phyloP scores from a whole-genome alignment of 2,113 vertebrate species.

The Ceyx margarethae region DNA sequence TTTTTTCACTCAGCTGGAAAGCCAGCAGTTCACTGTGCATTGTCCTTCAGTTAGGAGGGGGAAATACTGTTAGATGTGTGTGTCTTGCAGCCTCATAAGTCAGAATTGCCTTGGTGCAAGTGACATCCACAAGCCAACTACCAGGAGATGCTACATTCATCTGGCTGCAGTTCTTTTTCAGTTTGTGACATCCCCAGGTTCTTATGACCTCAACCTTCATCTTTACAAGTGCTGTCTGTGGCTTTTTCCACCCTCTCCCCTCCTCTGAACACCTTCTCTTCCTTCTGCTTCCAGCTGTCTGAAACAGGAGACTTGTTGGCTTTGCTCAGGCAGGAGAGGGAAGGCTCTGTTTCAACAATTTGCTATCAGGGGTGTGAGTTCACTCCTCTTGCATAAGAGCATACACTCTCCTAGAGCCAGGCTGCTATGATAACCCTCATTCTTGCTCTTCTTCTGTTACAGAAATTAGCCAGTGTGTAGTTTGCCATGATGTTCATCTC shows the following conservation, averaged over 20 bases:
- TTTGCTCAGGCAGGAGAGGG: not conserved
- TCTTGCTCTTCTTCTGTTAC: not conserved
- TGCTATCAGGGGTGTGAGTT: not conserved
- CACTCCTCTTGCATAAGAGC: not conserved
- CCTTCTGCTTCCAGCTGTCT: not conserved
- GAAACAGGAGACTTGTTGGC: not conserved
- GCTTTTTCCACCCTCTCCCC: not conserved
- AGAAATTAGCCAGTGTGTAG: not conserved
- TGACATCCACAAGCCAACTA: not conserved
- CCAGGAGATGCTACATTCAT: not conserved
- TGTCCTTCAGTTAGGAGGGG: not conserved
- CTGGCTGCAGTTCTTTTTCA: not conserved
- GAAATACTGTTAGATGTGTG: not conserved
- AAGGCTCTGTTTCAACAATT: not conserved
- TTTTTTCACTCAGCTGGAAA: not conserved
- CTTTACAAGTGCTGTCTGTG: fast-evolving
- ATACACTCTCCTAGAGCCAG: not conserved
- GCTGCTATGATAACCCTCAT: not conserved
- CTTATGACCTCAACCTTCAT: not conserved
- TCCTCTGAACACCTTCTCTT: not conserved
- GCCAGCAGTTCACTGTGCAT: not conserved
- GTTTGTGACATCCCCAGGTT: not conserved
- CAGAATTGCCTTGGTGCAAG: not conserved
- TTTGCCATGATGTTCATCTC: not conserved
- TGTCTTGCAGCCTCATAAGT: not conserved